Conservation (phyloP, 1,140 invertebrate species). For the Drosophila neocordata region DNA sequence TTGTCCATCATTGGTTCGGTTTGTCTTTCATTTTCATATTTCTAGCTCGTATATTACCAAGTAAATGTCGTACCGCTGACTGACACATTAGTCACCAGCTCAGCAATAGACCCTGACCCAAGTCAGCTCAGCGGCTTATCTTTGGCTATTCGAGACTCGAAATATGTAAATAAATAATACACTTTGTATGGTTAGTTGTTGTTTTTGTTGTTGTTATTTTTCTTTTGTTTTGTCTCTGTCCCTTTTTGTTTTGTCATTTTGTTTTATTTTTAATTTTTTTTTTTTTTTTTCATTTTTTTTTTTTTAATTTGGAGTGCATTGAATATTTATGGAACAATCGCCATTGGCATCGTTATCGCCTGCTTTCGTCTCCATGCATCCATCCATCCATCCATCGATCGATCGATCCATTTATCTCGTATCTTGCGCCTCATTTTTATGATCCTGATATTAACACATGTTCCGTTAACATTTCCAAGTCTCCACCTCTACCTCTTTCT, state of each 20-base stretch:
- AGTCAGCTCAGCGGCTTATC: constrained; percentile 54
- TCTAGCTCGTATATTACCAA: constrained; percentile 64
- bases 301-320: constrained; percentile 61
- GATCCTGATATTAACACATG: constrained; percentile 69
- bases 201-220: background rate
- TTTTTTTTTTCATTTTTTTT: constrained; percentile 63
- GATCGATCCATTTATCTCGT: constrained; percentile 1
- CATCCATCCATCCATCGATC: constrained; percentile 4
- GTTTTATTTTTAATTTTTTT: constrained; percentile 68
- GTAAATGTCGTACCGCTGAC: constrained; percentile 43
- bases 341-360: constrained; percentile 32
- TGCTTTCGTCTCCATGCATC: background rate
- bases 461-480: constrained; percentile 55
- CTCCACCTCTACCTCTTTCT: constrained; percentile 1
- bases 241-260: constrained; percentile 47
- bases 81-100: constrained; percentile 47
- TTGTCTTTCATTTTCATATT: constrained; percentile 55
- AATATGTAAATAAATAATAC: constrained; percentile 62
- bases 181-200: constrained; percentile 31
- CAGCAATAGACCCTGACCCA: constrained; percentile 33
- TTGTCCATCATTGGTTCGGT: constrained; percentile 17
- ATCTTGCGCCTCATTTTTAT: constrained; percentile 58
- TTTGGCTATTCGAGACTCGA: constrained; percentile 41
- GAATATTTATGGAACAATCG: constrained; percentile 55
- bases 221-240: background rate